Evolutionary conservation across 2,797 vertebrate species (phyloP).

Genomic region (Melanotaenia pygmaea): DNA sequence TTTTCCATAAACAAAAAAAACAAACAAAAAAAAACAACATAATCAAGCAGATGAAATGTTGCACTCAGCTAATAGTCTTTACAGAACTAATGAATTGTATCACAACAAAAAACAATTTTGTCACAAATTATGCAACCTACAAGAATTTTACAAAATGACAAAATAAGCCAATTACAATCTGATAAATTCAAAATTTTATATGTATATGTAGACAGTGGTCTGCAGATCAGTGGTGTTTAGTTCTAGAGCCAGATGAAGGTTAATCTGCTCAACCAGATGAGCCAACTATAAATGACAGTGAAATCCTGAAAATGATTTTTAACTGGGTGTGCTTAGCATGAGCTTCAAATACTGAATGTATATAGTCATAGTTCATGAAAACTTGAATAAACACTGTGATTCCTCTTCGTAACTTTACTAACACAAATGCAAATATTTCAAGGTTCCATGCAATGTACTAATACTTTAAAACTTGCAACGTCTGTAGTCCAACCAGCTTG

Average conservation of each 20-base stretch:
- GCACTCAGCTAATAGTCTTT: neutral
- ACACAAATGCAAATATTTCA: slow-evolving; percentile 7
- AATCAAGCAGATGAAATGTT: neutral
- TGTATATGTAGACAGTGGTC: slow-evolving; percentile 18
- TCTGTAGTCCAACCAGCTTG: too few species aligned
- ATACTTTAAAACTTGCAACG: neutral
- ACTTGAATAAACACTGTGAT: neutral
- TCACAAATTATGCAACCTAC: neutral
- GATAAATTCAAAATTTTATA: neutral
- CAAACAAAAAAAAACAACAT: neutral
- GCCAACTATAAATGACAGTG: slow-evolving; percentile 64
- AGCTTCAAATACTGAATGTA: slow-evolving; percentile 16
- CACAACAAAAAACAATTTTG: neutral
- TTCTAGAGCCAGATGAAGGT: slow-evolving; percentile 60
- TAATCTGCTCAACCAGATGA: slow-evolving; percentile 75
- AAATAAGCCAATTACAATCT: neutral
- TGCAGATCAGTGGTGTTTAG: slow-evolving; percentile 36
- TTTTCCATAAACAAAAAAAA: neutral
- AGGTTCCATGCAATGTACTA: neutral
- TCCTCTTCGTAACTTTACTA: neutral
- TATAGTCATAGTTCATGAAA: neutral
- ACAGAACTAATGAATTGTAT: neutral
- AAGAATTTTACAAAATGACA: neutral
- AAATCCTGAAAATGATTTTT: slow-evolving; percentile 54
- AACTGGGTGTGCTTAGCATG: slow-evolving; percentile 44